Conservation (phyloP, 1,140 invertebrate species). For the Ectropis grisescens region DNA sequence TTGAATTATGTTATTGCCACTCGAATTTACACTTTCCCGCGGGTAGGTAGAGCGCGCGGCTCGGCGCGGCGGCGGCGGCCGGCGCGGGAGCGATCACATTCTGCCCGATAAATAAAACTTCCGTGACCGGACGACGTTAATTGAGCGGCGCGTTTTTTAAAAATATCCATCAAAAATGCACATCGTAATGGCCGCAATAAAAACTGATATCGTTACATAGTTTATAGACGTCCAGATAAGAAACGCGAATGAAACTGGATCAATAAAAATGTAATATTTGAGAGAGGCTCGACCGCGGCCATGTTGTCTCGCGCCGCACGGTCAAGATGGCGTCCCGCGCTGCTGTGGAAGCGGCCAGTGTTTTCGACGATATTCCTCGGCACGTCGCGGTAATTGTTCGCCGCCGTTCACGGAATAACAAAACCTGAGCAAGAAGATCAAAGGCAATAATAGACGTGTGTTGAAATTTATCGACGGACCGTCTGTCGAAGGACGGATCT, state of each 20-base stretch:
- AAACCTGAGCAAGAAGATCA: conserved; percentile 54
- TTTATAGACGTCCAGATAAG: conserved; percentile 37
- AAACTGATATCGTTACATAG: conserved; percentile 43
- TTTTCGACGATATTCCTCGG: conserved; percentile 47
- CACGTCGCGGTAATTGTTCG: conserved; percentile 58
- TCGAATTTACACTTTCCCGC: conserved; percentile 22
- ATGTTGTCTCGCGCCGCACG: conserved; percentile 26
- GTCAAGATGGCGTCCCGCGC: conserved; percentile 38
- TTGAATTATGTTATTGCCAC: conserved; percentile 27
- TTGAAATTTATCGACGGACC: conserved; percentile 58
- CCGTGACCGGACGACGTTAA: conserved; percentile 56
- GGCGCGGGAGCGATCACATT: conserved; percentile 21
- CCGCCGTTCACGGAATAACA: conserved; percentile 47
- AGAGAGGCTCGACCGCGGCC: conserved; percentile 13
- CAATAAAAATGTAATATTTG: conserved; percentile 22
- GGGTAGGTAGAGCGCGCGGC: too few relatives aligned
- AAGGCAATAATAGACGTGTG: conserved; percentile 59
- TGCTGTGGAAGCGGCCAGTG: conserved; percentile 31
- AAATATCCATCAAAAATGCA: conserved; percentile 60
- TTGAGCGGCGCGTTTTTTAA: conserved; percentile 40
- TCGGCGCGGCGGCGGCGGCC: conserved; percentile 1
- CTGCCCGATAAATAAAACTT: conserved; percentile 38
- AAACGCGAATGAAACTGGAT: conserved; percentile 26
- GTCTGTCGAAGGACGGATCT: conserved; percentile 37
- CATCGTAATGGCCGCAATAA: conserved; percentile 47